Conservation (phyloP, 2,797 vertebrate species). For the Simalia tracyae region DNA sequence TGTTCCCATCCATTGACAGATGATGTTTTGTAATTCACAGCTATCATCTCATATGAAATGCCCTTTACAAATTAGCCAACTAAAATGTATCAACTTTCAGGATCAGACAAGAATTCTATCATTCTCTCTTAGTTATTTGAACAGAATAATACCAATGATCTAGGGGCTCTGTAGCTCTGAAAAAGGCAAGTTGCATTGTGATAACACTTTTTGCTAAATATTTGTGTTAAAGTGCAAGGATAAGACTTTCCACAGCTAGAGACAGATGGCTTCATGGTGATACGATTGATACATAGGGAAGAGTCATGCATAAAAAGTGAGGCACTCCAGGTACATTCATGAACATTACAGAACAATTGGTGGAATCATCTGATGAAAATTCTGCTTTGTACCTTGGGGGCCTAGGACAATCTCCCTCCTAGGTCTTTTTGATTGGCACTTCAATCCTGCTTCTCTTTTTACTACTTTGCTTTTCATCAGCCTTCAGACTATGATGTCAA, state of each 20-base stretch:
- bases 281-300: not conserved
- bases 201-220: not conserved
- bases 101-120: conserved; percentile 46
- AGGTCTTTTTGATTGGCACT: not conserved
- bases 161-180: not conserved
- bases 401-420: too few species aligned
- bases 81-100: conserved; percentile 58
- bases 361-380: not conserved
- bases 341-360: not conserved
- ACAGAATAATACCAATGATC: not conserved
- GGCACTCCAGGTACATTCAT: not conserved
- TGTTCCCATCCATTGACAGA: conserved; percentile 36
- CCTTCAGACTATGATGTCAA: not conserved
- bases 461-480: not conserved
- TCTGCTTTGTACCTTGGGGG: not conserved
- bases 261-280: not conserved
- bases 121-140: conserved; percentile 55
- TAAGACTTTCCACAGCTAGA: not conserved
- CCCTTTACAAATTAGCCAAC: conserved; percentile 51
- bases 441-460: not conserved
- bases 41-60: conserved; percentile 54
- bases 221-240: not conserved
- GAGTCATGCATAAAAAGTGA: not conserved
- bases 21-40: conserved; percentile 54
- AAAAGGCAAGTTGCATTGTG: not conserved